Evolutionary conservation across 2,113 vertebrate species (phyloP).

Genomic region (Osmerus eperlanus): DNA sequence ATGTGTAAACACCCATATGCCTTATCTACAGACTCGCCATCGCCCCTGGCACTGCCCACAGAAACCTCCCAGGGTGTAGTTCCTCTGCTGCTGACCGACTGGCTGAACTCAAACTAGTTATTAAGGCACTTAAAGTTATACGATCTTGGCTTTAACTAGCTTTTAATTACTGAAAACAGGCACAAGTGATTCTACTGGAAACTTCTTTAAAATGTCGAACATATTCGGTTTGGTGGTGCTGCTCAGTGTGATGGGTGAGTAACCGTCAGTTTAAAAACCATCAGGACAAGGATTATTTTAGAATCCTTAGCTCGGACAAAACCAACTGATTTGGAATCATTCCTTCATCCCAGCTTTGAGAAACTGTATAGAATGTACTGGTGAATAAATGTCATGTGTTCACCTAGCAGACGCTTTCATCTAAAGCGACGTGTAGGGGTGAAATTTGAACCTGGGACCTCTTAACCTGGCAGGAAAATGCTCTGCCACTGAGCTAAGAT

Average conservation of each 20-base stretch:
- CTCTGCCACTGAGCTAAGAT: too few relatives aligned
- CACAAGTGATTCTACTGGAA: neutral
- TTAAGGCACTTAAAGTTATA: neutral
- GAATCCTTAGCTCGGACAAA: neutral
- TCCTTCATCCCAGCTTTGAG: neutral
- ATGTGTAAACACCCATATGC: conserved; percentile 43
- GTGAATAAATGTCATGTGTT: neutral
- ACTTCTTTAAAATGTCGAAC: conserved; percentile 34
- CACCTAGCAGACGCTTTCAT: too few relatives aligned
- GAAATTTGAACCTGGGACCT: too few relatives aligned
- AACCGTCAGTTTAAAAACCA: neutral
- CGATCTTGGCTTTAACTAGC: neutral
- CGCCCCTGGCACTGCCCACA: conserved; percentile 8
- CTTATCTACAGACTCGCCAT: conserved; percentile 38
- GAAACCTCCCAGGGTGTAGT: neutral
- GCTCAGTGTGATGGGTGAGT: conserved; percentile 40
- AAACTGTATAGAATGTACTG: neutral
- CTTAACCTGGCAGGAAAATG: too few relatives aligned
- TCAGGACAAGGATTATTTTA: neutral
- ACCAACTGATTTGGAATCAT: neutral
- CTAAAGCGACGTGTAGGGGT: too few relatives aligned
- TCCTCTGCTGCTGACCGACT: neutral
- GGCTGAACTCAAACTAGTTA: neutral
- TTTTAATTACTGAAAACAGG: neutral
- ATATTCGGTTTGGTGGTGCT: conserved; percentile 31